A percentile compares a stretch with the other conserved stretches of the same genome.
These are phyloP conservation scores for Palloptera scutellata DNA, from an alignment of 2,888 invertebrate genomes.

Conservation along the genomic window DNA sequence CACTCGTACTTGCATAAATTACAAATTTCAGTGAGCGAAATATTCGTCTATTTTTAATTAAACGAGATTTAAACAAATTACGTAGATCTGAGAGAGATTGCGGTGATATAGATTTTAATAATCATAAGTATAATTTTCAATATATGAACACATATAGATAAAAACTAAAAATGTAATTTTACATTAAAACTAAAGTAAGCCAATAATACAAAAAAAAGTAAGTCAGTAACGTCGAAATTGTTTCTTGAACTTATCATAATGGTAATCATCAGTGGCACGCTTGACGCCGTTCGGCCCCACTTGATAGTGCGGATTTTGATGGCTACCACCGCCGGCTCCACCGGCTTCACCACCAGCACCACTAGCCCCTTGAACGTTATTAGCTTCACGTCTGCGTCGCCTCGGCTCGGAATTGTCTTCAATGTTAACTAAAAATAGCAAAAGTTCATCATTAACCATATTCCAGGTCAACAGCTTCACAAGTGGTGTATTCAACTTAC, in stretches of 20 bases:
- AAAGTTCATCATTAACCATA: background rate
- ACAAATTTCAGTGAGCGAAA: too few species aligned
- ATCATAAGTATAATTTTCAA: too few species aligned
- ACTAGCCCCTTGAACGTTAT: constrained; percentile 37
- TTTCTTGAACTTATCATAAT: constrained; percentile 96
- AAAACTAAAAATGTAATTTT: too few species aligned
- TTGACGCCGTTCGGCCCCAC: constrained; percentile 74
- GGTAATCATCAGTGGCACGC: constrained; percentile 95
- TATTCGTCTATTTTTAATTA: too few species aligned
- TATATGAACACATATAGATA: too few species aligned
- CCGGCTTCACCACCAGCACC: constrained; percentile 31
- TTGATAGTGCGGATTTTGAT: constrained; percentile 58
- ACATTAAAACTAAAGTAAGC: too few species aligned
- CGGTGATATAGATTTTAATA: too few species aligned
- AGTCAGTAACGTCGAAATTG: constrained; percentile 86
- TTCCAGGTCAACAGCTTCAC: background rate
- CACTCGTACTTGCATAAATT: too few species aligned
- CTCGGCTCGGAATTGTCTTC: constrained; percentile 70
- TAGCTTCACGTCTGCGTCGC: constrained; percentile 65
- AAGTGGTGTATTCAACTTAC: constrained; percentile 67
- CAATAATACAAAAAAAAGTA: background rate
- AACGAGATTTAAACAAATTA: too few species aligned
- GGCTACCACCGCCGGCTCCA: constrained; percentile 38
- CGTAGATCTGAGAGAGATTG: too few species aligned
- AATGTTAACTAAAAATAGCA: constrained; percentile 76